Evolutionary conservation across 2,113 vertebrate species (phyloP).

Genomic region (Axis porcinus): DNA sequence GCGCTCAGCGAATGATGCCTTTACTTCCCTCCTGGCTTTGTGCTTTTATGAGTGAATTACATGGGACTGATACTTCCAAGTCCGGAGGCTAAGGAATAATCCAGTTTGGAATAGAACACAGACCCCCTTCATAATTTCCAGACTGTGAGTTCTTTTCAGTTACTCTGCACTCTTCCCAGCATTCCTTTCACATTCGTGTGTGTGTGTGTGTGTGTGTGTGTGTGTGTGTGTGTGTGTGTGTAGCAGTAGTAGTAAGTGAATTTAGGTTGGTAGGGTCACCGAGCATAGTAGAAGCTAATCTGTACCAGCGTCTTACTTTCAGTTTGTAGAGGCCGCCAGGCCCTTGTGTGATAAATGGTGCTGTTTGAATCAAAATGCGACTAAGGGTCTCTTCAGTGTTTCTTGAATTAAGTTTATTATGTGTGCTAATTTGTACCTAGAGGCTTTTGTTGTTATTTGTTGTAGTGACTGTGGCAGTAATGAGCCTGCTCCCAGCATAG

Average conservation of each 20-base stretch:
- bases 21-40: neutral
- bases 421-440: constrained; percentile 65
- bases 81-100: neutral
- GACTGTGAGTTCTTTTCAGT: neutral
- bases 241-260: neutral
- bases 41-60: neutral
- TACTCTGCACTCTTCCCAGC: neutral
- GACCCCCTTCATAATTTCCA: neutral
- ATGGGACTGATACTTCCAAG: neutral
- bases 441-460: constrained; percentile 67
- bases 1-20: neutral
- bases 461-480: constrained; percentile 53
- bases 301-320: constrained; percentile 12
- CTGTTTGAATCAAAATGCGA: constrained; percentile 53
- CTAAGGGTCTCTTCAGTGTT: constrained; percentile 56
- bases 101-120: neutral
- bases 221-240: neutral
- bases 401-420: constrained; percentile 69
- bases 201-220: neutral
- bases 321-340: neutral
- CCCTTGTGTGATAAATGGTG: constrained; percentile 23
- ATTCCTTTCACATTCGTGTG: neutral
- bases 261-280: neutral
- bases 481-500: constrained; percentile 55
- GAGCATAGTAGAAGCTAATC: neutral